Base-by-base conservation (phyloP, 2,113 vertebrate genomes). In the Oreotrochilus melanogaster region DNA sequence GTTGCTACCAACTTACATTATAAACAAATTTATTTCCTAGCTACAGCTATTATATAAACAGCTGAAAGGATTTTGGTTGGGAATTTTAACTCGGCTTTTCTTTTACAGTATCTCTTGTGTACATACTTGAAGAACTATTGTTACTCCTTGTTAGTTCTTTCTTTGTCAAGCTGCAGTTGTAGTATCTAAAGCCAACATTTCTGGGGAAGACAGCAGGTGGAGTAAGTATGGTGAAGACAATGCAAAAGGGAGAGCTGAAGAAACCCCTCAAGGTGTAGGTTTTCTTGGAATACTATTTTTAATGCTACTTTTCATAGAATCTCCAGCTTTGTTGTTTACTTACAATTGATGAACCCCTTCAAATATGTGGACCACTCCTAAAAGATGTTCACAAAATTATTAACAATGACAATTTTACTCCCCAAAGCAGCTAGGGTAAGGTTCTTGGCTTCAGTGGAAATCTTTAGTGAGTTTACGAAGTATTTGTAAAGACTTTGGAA, bases 171-270 rank as follows among this genome's bases (percentile, higher is more conserved):
- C 19, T 70, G 10, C 18, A 18, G 37, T 61, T 82, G 14, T 81
- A 72, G 45, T 70, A 58, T 33, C 50, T 50, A 62, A 91, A 66
- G 66, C 28, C 79, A 79, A 4, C 74, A 4, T 62, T 82, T 86
- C 23, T 76, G 71, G 18, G 67, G 50, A 72, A 51, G 61, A 67
- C 65, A 82, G 50, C 58, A 69, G 21, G 56, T 91, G 66, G 24
- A 95, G 91, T 95, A 92, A 96, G 92, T 95, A 88, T 75, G 81
- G 53, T 47, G 66, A 24, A 58, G 70, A 17, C 47, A 61, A 33
- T 79, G 47, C 42, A 22, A 39, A n/a, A 78, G 18, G 18, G 39
- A 64, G 48, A 82, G 53, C 47, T 9, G 33, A 69, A 89, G 62
- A 80, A 80, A 22, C 27, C 28, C 11, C 17, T 89, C n/a, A 28